These are phyloP conservation scores for Drosophila nigromelanica DNA, from an alignment of 1,140 invertebrate genomes.

Conservation along the genomic window DNA sequence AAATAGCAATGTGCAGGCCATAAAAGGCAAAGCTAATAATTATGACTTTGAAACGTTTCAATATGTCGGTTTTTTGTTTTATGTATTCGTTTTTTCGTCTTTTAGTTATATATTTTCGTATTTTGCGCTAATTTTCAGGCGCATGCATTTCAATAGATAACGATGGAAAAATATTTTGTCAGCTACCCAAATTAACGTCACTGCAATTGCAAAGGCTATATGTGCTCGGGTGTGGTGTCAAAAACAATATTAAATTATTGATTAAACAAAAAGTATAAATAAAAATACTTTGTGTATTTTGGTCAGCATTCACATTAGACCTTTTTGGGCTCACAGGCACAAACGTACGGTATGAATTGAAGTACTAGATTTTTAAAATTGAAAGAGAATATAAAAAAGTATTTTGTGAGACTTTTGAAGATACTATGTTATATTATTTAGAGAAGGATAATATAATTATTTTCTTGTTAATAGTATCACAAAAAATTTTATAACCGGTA, in stretches of 20 bases:
- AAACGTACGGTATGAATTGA: constrained; percentile 38
- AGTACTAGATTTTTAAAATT: constrained; percentile 22
- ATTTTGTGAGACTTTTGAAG: not conserved
- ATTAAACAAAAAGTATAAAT: constrained; percentile 13
- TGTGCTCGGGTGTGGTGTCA: constrained; percentile 44
- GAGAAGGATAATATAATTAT: too few relatives aligned
- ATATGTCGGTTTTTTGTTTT: constrained; percentile 31
- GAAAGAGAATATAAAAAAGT: constrained; percentile 14
- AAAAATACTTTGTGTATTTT: constrained; percentile 33
- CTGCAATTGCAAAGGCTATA: constrained; percentile 24
- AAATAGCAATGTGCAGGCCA: constrained; percentile 48
- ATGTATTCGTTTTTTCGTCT: not conserved
- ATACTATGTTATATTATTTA: not conserved
- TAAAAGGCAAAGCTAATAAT: constrained; percentile 73
- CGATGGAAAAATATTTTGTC: constrained; percentile 48
- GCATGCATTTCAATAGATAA: constrained; percentile 14
- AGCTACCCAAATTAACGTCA: constrained; percentile 32
- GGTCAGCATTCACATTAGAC: constrained; percentile 44
- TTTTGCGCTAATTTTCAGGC: constrained; percentile 17
- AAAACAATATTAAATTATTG: constrained; percentile 68
- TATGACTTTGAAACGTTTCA: constrained; percentile 62
- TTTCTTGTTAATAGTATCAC: too few relatives aligned
- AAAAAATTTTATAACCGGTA: too few relatives aligned
- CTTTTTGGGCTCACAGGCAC: constrained; percentile 37
- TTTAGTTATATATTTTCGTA: constrained; percentile 3